Evolutionary conservation across 2,888 invertebrate genomes (phyloP).

Genomic region (Rapana venosa): DNA sequence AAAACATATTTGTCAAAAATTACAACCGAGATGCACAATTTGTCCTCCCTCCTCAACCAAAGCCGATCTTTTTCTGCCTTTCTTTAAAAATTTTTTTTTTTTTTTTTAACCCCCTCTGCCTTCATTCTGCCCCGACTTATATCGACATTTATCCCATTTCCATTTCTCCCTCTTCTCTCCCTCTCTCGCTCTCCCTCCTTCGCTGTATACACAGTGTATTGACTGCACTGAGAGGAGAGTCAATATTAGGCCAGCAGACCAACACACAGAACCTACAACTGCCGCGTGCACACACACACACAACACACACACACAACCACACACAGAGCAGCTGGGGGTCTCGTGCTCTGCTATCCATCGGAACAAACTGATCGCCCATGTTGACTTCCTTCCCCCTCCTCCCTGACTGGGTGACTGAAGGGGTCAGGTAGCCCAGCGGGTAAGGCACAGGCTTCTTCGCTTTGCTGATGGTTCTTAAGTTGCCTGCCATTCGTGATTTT

Average conservation of each 20-base stretch:
- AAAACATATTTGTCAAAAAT: too few relatives aligned
- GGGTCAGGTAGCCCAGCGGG: too few relatives aligned
- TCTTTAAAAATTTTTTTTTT: too few relatives aligned
- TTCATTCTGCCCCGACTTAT: too few relatives aligned
- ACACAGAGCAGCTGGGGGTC: constrained; percentile 29
- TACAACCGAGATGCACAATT: too few relatives aligned
- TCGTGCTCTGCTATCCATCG: constrained; percentile 35
- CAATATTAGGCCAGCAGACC: constrained; percentile 33
- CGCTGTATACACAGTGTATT: background rate
- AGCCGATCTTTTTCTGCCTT: too few relatives aligned
- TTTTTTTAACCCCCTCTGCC: too few relatives aligned
- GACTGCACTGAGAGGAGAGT: background rate
- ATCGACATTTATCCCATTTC: background rate
- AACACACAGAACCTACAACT: constrained; percentile 35
- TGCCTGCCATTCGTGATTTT: too few relatives aligned
- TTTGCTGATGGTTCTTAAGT: too few relatives aligned
- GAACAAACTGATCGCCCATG: background rate
- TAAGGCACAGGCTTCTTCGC: too few relatives aligned
- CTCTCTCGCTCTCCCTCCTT: background rate
- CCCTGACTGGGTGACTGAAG: background rate
- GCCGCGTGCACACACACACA: constrained; percentile 26
- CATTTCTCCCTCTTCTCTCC: background rate
- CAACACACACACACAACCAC: constrained; percentile 16
- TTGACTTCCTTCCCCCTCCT: background rate
- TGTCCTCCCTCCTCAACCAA: background rate